These are phyloP conservation scores for Pan troglodytes DNA, from an alignment of 2,113 vertebrate species.

Conservation along the genomic window NHGRI_mPanTro3-v2.1_pri NC_072401.2:2366001-2366500, in stretches of 20 bases:
- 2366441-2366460: fast-evolving
- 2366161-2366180: not conserved
- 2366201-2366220: too few relatives aligned
- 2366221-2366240: not conserved
- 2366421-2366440: not conserved
- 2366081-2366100: too few relatives aligned
- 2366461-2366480: too few relatives aligned
- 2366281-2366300: too few relatives aligned
- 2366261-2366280: not conserved
- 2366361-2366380: fast-evolving
- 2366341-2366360: too few relatives aligned
- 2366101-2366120: too few relatives aligned
- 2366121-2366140: not conserved
- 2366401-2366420: too few relatives aligned
- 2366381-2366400: fast-evolving
- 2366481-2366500: not conserved
- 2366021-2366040: not conserved
- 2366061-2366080: not conserved
- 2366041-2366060: too few relatives aligned
- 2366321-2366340: too few relatives aligned
- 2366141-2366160: not conserved
- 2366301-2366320: not conserved
- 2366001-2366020: too few relatives aligned
- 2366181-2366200: not conserved
- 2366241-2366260: not conserved